Conservation (phyloP, 2,888 invertebrate species). For the Tridacna crocea region DNA sequence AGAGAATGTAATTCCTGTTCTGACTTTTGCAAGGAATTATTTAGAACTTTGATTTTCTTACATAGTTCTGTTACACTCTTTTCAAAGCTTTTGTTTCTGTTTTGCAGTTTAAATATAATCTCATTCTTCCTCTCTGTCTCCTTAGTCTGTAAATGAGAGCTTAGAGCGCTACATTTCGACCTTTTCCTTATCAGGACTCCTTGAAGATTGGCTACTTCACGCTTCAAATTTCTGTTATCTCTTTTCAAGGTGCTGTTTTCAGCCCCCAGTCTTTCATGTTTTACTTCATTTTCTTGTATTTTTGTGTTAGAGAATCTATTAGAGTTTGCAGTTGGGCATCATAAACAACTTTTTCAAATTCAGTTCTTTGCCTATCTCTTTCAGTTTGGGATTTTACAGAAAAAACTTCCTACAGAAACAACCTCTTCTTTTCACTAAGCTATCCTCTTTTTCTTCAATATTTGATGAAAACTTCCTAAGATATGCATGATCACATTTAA, state of each 20-base stretch:
- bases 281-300: neutral
- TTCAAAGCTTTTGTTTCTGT: too few species aligned
- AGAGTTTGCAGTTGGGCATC: neutral
- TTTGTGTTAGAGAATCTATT: neutral
- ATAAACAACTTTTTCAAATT: neutral
- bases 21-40: neutral
- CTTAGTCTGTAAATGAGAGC: neutral
- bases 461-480: neutral
- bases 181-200: conserved; percentile 2
- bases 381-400: neutral
- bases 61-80: neutral
- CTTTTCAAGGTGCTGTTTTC: conserved; percentile 4
- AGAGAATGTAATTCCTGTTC: too few species aligned
- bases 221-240: neutral
- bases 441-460: neutral
- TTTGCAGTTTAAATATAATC: too few species aligned
- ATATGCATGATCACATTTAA: neutral
- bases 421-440: neutral
- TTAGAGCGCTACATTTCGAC: neutral
- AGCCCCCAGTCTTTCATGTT: neutral
- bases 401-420: neutral
- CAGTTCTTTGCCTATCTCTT: neutral
- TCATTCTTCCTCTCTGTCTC: neutral
- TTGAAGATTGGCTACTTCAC: neutral
- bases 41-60: neutral